Conservation (phyloP, 2,797 vertebrate species). For the Perodicticus potto region DNA sequence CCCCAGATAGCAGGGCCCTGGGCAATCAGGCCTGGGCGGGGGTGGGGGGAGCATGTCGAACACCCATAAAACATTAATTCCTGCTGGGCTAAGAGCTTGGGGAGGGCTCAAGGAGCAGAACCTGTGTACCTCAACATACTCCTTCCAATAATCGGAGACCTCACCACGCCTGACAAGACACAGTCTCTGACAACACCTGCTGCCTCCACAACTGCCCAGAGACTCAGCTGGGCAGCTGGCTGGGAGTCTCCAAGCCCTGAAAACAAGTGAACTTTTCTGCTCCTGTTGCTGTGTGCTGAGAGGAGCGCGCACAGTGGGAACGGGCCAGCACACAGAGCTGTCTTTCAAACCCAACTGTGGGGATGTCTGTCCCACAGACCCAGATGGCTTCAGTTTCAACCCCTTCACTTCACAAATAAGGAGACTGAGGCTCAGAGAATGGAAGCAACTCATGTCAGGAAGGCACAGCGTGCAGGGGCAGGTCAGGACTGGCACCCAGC, state of each 20-base stretch:
- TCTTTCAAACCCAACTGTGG: not conserved
- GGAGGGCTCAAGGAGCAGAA: too few relatives aligned
- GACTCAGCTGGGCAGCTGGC: conserved; percentile 80
- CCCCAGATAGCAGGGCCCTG: conserved; percentile 79
- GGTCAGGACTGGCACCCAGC: not conserved
- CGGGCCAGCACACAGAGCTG: fast-evolving
- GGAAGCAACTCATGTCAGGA: fast-evolving
- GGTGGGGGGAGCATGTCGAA: conserved; percentile 63
- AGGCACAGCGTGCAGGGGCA: not conserved
- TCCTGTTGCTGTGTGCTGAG: not conserved
- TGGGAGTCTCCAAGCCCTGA: conserved; percentile 56
- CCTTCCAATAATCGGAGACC: not conserved
- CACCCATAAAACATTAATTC: not conserved
- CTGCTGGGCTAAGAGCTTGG: not conserved
- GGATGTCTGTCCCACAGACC: fast-evolving
- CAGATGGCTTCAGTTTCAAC: not conserved
- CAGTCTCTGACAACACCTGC: conserved; percentile 66
- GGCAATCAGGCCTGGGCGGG: conserved; percentile 52
- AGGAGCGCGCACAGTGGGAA: not conserved
- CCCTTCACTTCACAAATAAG: not conserved
- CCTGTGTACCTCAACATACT: not conserved
- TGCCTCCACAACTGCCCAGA: conserved; percentile 70
- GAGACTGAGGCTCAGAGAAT: not conserved
- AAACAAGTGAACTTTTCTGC: conserved; percentile 62
- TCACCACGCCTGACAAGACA: not conserved